Percentiles rank a stretch among this genome's conserved stretches.
These are phyloP conservation scores for Heliconius hortense DNA, from an alignment of 2,888 invertebrate species.

Conservation along the genomic window DNA sequence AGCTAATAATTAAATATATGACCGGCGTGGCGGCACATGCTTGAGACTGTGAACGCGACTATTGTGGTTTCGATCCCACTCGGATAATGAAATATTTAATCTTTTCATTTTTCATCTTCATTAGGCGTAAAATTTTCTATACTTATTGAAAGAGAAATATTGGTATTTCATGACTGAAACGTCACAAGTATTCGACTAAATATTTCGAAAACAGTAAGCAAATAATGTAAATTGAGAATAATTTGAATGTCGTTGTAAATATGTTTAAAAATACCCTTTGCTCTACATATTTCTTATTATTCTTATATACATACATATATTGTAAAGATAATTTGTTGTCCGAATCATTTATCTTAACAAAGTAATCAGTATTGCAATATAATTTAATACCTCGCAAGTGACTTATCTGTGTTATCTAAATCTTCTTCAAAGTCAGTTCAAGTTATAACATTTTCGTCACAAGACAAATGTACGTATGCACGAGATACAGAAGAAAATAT, in stretches of 20 bases:
- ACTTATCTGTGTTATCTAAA: conserved; percentile 21
- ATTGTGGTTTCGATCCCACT: too few species aligned
- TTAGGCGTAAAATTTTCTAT: too few species aligned
- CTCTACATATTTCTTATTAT: background rate
- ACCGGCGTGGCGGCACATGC: too few species aligned
- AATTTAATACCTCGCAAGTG: conserved; percentile 6
- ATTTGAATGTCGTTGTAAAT: background rate
- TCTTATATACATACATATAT: background rate
- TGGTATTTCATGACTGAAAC: too few species aligned
- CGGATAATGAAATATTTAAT: too few species aligned
- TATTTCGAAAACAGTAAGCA: background rate
- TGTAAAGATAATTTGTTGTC: conserved; percentile 7
- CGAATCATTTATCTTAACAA: conserved; percentile 2
- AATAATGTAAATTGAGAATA: background rate
- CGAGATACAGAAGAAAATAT: too few species aligned
- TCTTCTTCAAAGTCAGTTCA: conserved; percentile 3
- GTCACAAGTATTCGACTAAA: background rate
- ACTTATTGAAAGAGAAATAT: too few species aligned
- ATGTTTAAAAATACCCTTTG: background rate
- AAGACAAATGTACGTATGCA: background rate
- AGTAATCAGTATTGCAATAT: conserved; percentile 18
- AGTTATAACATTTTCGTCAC: background rate
- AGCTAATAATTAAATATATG: too few species aligned
- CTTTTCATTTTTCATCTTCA: too few species aligned
- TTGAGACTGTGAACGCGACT: too few species aligned